Conservation (phyloP, 2,113 vertebrate species). For the Myodes glareolus region DNA sequence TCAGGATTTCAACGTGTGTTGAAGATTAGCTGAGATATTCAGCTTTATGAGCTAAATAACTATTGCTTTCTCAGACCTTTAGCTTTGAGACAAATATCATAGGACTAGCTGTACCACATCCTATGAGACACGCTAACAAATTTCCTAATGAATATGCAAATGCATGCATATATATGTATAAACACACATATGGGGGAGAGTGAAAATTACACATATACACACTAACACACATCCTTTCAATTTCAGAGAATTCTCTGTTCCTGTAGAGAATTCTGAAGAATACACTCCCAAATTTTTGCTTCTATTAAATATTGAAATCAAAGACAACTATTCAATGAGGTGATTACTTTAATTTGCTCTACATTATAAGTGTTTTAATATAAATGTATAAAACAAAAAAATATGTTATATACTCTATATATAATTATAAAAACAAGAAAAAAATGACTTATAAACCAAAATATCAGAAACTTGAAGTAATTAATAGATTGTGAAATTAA, state of each 20-base stretch:
- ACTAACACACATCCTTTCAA: neutral
- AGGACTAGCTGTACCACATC: no score
- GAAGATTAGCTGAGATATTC: neutral
- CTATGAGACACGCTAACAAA: neutral
- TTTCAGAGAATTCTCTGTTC: no score
- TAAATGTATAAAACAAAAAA: no score
- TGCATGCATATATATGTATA: neutral
- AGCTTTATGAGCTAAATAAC: neutral
- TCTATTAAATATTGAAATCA: neutral
- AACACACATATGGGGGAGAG: neutral
- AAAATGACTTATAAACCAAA: neutral
- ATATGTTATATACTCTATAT: neutral
- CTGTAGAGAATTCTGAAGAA: neutral
- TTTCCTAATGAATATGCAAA: neutral
- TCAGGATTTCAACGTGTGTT: neutral
- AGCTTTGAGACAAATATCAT: neutral
- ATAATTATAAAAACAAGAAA: neutral
- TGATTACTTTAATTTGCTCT: neutral
- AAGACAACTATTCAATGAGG: neutral
- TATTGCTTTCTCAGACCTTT: neutral
- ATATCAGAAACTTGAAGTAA: neutral
- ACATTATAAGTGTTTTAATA: neutral
- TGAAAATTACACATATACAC: neutral
- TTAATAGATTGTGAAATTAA: neutral
- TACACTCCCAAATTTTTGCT: neutral